A percentile compares a stretch with the other conserved stretches of the same genome.
These are phyloP conservation scores for Polyergus mexicanus DNA, from an alignment of 1,140 invertebrate genomes.

Conservation along the genomic window DNA sequence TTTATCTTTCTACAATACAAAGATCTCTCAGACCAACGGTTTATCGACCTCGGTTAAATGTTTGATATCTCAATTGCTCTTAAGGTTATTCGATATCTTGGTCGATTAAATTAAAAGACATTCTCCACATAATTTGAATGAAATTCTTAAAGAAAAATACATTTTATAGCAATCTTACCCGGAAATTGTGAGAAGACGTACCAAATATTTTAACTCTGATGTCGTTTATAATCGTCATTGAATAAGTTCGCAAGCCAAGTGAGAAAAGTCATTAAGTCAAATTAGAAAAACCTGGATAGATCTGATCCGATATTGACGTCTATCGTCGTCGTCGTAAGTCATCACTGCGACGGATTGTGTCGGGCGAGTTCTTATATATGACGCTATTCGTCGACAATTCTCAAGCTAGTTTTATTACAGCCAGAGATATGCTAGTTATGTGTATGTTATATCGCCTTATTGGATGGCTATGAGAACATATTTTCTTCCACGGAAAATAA, in stretches of 20 bases:
- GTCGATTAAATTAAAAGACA: background rate
- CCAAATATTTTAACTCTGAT: background rate
- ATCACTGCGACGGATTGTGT: conserved; percentile 73
- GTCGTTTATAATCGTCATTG: background rate
- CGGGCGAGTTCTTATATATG: conserved; percentile 77
- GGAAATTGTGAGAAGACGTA: background rate
- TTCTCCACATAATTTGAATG: background rate
- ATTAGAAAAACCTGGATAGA: background rate
- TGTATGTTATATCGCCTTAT: conserved; percentile 78
- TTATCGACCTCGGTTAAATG: background rate
- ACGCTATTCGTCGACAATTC: conserved; percentile 70
- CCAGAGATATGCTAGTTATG: conserved; percentile 78
- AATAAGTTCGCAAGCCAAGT: background rate
- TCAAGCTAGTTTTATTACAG: conserved; percentile 75
- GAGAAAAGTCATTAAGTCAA: background rate
- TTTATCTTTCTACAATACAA: conserved; percentile 33
- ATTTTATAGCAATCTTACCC: conserved; percentile 31
- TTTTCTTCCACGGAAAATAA: conserved; percentile 63
- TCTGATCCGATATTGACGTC: conserved; percentile 20
- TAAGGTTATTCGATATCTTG: background rate
- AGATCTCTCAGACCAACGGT: background rate
- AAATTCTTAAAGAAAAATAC: background rate
- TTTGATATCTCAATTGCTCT: background rate
- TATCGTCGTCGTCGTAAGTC: conserved; percentile 31
- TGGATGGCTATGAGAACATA: conserved; percentile 66